Conservation (phyloP, 2,888 invertebrate genomes). For the Eubasilissa splendida region DNA sequence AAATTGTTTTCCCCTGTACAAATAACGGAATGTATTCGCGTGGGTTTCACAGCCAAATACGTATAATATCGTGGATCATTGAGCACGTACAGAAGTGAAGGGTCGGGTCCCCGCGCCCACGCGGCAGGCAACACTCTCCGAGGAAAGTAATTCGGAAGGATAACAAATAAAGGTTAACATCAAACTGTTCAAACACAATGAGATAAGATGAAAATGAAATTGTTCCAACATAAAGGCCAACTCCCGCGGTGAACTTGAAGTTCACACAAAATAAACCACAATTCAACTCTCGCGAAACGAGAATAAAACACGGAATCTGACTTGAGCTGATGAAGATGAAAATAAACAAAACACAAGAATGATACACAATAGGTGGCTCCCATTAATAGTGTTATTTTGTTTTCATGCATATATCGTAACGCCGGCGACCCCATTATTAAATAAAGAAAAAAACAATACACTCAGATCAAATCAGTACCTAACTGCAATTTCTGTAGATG, state of each 20-base stretch:
- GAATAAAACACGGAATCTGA: neutral
- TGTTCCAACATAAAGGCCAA: neutral
- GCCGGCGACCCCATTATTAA: no score
- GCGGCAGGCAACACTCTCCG: neutral
- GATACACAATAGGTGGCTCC: no score
- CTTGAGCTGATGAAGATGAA: neutral
- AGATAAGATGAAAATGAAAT: neutral
- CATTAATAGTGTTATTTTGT: no score
- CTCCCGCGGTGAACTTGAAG: neutral
- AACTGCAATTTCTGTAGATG: no score
- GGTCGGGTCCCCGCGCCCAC: neutral
- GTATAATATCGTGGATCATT: neutral
- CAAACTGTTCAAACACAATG: conserved; percentile 2
- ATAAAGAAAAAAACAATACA: no score
- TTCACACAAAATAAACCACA: neutral
- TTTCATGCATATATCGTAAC: no score
- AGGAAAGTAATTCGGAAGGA: neutral
- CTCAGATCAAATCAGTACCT: no score
- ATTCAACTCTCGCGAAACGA: neutral
- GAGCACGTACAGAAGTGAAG: neutral
- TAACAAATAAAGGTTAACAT: neutral
- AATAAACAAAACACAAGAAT: no score
- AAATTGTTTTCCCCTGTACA: no score
- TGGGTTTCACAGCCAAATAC: no score
- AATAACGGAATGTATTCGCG: no score